Conservation (phyloP, 1,140 invertebrate species). For the Lepidurus packardi region DNA sequence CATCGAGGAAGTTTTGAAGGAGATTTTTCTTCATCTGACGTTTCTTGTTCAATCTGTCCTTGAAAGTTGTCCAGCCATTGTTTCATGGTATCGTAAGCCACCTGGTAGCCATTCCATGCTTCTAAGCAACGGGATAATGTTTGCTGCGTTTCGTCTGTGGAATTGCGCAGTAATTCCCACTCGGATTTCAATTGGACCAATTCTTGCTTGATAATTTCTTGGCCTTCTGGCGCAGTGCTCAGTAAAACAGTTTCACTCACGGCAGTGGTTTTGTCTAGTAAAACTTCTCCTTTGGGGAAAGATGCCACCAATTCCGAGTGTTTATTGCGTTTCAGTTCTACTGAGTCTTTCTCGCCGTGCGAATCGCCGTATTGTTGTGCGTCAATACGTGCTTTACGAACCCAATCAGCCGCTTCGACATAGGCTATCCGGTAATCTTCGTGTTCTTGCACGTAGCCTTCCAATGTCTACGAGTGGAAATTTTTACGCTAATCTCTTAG, state of each 20-base stretch:
- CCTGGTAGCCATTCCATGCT: slow-evolving; percentile 78
- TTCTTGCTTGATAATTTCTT: slow-evolving; percentile 76
- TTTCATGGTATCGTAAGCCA: slow-evolving; percentile 66
- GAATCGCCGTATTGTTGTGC: slow-evolving; percentile 77
- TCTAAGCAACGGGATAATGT: slow-evolving; percentile 71
- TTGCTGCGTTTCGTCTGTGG: slow-evolving; percentile 70
- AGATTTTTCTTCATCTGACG: slow-evolving; percentile 64
- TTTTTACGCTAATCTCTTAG: slow-evolving; percentile 34
- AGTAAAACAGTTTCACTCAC: slow-evolving; percentile 69
- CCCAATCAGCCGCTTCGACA: slow-evolving; percentile 76
- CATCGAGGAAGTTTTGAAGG: slow-evolving; percentile 46
- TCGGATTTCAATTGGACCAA: slow-evolving; percentile 75
- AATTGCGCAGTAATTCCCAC: slow-evolving; percentile 77
- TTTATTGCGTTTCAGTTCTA: slow-evolving; percentile 65
- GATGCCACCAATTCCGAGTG: slow-evolving; percentile 61
- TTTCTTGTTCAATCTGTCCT: slow-evolving; percentile 69
- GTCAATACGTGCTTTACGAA: slow-evolving; percentile 72
- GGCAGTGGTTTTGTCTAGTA: slow-evolving; percentile 67
- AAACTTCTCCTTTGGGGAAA: slow-evolving; percentile 48
- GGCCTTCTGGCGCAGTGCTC: slow-evolving; percentile 77
- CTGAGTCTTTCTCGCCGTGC: slow-evolving; percentile 70
- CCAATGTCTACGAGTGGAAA: slow-evolving; percentile 52
- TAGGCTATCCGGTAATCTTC: slow-evolving; percentile 77
- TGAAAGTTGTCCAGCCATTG: slow-evolving; percentile 71
- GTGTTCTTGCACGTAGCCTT: slow-evolving; percentile 76